Evolutionary conservation across 2,888 invertebrate species (phyloP).

Genomic region (Pseudococcus viburni): DNA sequence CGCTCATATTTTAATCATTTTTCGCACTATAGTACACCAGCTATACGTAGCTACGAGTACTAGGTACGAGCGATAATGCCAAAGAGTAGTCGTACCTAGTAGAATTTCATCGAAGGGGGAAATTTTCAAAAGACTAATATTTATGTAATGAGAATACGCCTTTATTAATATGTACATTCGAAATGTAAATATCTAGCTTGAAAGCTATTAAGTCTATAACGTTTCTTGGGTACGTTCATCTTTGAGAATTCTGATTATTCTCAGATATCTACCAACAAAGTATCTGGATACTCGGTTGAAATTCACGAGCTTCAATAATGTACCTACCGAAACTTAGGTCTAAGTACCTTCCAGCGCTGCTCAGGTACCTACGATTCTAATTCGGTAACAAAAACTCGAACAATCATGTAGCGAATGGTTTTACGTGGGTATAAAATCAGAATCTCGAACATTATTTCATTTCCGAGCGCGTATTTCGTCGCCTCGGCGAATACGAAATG

Average conservation of each 20-base stretch:
- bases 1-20: slow-evolving; percentile 36
- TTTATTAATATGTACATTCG: slow-evolving; percentile 28
- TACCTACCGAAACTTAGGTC: background rate
- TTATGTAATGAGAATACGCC: slow-evolving; percentile 25
- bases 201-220: background rate
- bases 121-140: slow-evolving; percentile 17
- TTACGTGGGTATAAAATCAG: background rate
- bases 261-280: background rate
- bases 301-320: background rate
- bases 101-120: background rate
- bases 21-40: background rate
- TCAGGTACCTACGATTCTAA: background rate
- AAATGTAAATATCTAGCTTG: background rate
- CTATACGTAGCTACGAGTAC: background rate
- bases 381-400: slow-evolving; percentile 8
- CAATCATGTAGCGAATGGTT: slow-evolving; percentile 21
- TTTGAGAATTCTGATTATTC: slow-evolving; percentile 9
- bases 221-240: background rate
- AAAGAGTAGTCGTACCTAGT: too few relatives aligned
- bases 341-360: background rate
- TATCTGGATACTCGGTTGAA: background rate
- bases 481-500: background rate
- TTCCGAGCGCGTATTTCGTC: background rate
- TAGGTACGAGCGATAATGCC: background rate
- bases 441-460: background rate